Evolutionary conservation across 92 coral and sea anemone genomes (phyloP), one percentile per base, ranked within the genome.

Genomic region (Phenganax subtilis): DNA sequence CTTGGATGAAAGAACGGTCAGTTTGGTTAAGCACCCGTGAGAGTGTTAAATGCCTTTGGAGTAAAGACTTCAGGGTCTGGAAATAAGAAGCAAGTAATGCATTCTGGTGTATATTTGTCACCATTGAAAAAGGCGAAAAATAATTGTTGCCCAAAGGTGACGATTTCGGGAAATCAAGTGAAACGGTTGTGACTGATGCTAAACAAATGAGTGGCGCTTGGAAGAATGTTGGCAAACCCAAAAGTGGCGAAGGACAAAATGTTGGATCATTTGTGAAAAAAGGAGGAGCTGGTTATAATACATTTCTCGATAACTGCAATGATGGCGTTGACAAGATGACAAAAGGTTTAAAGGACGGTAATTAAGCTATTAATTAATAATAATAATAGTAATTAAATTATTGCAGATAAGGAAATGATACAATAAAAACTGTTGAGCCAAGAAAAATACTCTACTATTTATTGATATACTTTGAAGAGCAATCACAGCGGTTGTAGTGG

Each of bases 141-240:
- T 84, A 16, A n/a, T 80, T 84, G 71, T 57, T 84, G 30, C 87
- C 76, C 76, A 84, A 84, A 84, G 82, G 82, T 1, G 15, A 29
- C 0, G 15, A n/a, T 0, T 76, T 14, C 51, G 76, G 87, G 10
- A 61, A 62, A 55, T 84, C 83, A 52, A 51, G 67, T 10, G 74
- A 76, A 57, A 84, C 87, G 10, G 82, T 84, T 9, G 87, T 75
- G 9, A 67, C 44, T 30, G 52, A 76, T 20, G 75, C 83, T 51
- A 51, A 64, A 52, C 75, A 84, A 27, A 84, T 84, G 87, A 60
- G 82, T 14, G 16, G 65, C 6, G 53, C 44, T 20, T 84, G 83
- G 83, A 75, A 44, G 15, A 80, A 58, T 10, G 68, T 56, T 8
- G 82, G 82, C 11, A 61, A 74, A 27, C 8, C 47, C n/a, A 7